Conservation (phyloP, 2,113 vertebrate genomes). For the Myrmophylax atrothorax region DNA sequence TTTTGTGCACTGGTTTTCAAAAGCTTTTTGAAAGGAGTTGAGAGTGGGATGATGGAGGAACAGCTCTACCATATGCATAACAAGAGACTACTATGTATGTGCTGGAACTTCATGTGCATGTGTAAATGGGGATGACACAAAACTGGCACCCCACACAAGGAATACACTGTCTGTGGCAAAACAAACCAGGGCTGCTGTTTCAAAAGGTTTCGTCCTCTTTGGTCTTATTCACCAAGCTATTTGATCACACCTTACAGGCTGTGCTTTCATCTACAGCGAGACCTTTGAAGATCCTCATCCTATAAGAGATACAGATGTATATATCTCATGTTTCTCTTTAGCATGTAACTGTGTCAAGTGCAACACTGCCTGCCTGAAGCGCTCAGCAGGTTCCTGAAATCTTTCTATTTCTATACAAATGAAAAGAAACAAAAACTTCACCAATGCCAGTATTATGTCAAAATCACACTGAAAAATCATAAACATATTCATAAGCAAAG, state of each 20-base stretch:
- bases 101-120: background rate
- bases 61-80: background rate
- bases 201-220: background rate
- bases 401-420: background rate
- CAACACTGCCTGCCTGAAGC: background rate
- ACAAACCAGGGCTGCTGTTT: background rate
- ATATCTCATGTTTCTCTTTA: background rate
- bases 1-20: background rate
- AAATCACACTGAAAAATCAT: conserved; percentile 9
- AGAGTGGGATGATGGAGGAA: background rate
- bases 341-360: background rate
- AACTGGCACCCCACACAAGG: background rate
- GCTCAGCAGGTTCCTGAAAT: background rate
- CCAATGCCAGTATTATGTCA: background rate
- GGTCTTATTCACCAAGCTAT: background rate
- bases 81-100: background rate
- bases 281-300: background rate
- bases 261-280: background rate
- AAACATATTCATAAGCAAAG: background rate
- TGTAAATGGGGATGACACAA: background rate
- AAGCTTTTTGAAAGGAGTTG: background rate
- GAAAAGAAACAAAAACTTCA: background rate
- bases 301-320: background rate
- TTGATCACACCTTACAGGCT: background rate
- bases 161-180: background rate